These are phyloP conservation scores for Drosophila cyrtoloma DNA, from an alignment of 2,888 invertebrate species.

Conservation along the genomic window DNA sequence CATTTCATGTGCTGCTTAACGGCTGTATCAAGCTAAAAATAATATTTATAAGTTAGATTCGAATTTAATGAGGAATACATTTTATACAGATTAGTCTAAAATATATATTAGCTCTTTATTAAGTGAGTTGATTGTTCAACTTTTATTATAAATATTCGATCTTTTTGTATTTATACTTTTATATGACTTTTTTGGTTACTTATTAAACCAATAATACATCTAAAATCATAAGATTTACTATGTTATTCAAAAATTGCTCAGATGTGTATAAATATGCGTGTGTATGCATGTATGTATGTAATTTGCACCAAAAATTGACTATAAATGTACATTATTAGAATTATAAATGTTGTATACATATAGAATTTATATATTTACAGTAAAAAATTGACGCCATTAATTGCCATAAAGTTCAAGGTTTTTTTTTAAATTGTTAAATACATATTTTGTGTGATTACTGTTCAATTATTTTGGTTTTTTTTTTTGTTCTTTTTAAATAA, in stretches of 20 bases:
- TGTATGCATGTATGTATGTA: constrained; percentile 25
- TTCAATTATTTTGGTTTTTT: constrained; percentile 8
- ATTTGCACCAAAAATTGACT: constrained; percentile 72
- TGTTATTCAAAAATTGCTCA: constrained; percentile 34
- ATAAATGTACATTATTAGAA: constrained; percentile 62
- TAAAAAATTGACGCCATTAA: constrained; percentile 76
- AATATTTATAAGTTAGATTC: not conserved
- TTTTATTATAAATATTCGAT: constrained; percentile 12
- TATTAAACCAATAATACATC: not conserved
- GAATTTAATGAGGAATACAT: constrained; percentile 32
- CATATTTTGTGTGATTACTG: constrained; percentile 24
- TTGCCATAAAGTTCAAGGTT: constrained; percentile 62
- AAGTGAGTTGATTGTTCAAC: constrained; percentile 18
- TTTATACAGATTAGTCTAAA: constrained; percentile 51
- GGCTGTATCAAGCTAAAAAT: constrained; percentile 29
- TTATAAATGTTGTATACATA: constrained; percentile 53
- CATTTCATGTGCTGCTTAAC: constrained; percentile 27
- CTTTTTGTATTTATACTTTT: constrained; percentile 19
- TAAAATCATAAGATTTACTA: constrained; percentile 22
- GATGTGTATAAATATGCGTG: constrained; percentile 24
- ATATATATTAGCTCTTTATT: constrained; percentile 31
- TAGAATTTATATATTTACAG: constrained; percentile 64
- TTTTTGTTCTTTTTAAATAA: constrained; percentile 26
- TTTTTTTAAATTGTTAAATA: constrained; percentile 40
- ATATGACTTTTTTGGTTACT: constrained; percentile 3